A percentile compares a stretch with the other conserved stretches of the same genome.
phyloP scores from a whole-genome alignment of 2,113 vertebrate genomes.

The Noturus placidus region DNA sequence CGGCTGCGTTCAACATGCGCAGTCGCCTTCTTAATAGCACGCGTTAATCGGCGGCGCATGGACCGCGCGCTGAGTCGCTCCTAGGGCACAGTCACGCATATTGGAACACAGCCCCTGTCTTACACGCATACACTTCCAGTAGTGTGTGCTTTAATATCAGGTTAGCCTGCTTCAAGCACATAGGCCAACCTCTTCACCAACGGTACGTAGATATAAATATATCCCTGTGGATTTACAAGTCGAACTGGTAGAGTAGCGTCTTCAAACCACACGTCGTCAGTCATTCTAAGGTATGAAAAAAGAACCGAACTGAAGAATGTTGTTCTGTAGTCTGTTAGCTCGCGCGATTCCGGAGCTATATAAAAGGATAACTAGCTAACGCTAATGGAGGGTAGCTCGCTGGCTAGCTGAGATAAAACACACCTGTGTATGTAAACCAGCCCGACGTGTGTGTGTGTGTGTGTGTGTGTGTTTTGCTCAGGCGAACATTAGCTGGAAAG shows the following conservation, averaged over 20 bases:
- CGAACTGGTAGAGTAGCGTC: no score
- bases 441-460: neutral
- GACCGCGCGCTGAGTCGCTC: neutral
- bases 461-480: no score
- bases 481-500: slow-evolving; percentile 6
- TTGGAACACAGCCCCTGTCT: slow-evolving; percentile 33
- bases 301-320: neutral
- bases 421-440: neutral
- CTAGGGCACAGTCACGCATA: neutral
- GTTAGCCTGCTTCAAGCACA: slow-evolving; percentile 37
- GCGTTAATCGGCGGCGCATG: neutral
- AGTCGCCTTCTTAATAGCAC: neutral
- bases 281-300: neutral
- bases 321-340: slow-evolving; percentile 23
- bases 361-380: neutral
- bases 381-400: neutral
- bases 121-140: slow-evolving; percentile 48
- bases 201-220: slow-evolving; percentile 23
- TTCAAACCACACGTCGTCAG: neutral
- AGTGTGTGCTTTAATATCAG: slow-evolving; percentile 42
- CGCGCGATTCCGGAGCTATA: neutral
- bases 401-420: neutral
- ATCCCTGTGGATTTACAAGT: neutral
- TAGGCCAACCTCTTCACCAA: slow-evolving; percentile 43
- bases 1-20: neutral